Base-by-base conservation (phyloP, 2,888 invertebrate genomes). In the Iphiclides podalirius region DNA sequence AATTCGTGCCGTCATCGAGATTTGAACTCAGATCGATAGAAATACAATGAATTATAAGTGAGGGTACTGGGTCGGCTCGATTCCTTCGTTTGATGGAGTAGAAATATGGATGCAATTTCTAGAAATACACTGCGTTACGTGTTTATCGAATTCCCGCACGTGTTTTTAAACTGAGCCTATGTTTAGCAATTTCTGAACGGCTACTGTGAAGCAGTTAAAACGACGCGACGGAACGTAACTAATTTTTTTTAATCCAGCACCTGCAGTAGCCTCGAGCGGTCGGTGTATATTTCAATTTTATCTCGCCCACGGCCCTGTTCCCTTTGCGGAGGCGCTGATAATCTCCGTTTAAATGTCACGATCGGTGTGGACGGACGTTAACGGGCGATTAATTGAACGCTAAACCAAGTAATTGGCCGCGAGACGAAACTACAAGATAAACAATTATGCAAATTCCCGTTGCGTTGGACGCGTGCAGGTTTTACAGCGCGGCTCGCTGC, bases 381-480 rank as follows among this genome's bases (percentile, higher is more conserved):
- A 26, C 26, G 9, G 6, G 28, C 35, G 28, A 39, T 40, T 40
- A 34, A 39, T 39, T 39, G 20, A 23, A 40, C 28, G 11, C 35
- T 44, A 28, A 33, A 44, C 23, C 39, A 36, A 40, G 42, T 38
- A 38, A 49, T 44, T 43, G 38, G 16, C 35, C 23, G 38, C 33
- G 34, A 26, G 34, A 33, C 36, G 41, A 41, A 36, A 43, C 37
- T 33, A 36, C 16, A 37, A 48, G 14, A 37, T 43, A 42, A 37
- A 48, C 33, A 38, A 48, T 42, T 42, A 42, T 48, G 48, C 42
- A 48, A 42, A 48, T 48, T 28, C n/a, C n/a, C n/a, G n/a, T n/a
- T n/a, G n/a, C n/a, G n/a, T 20, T n/a, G 26, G 6, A n/a, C 4
- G 11, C 42, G 8, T 47, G 47, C 40, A 26, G 35, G 17, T 20